phyloP scores from a whole-genome alignment of 2,888 invertebrate genomes.

The Ethmia dodecea region DNA sequence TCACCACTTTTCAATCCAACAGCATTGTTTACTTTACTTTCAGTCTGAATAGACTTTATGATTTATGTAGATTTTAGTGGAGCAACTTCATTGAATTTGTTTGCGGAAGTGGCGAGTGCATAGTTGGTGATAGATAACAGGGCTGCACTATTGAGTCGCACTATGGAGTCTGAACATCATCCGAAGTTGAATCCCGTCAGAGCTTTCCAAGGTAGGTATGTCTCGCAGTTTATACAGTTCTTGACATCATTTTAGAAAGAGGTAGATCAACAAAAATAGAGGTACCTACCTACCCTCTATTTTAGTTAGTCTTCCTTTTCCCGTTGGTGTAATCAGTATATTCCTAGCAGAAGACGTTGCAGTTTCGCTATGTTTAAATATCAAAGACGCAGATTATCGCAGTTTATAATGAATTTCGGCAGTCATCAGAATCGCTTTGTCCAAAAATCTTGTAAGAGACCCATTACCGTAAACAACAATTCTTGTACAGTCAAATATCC shows the following conservation, averaged over 20 bases:
- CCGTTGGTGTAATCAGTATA: not conserved
- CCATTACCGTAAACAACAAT: not conserved
- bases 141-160: not conserved
- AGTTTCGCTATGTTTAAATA: not conserved
- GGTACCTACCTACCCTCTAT: not conserved
- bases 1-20: not conserved
- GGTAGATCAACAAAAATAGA: not conserved
- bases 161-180: slow-evolving; percentile 12
- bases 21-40: slow-evolving; percentile 1
- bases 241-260: not conserved
- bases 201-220: slow-evolving; percentile 13
- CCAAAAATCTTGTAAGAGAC: not conserved
- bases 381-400: not conserved
- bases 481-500: not conserved
- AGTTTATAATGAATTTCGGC: too few species aligned
- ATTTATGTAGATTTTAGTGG: slow-evolving; percentile 2
- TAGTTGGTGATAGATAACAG: slow-evolving; percentile 1
- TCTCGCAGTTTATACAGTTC: too few species aligned
- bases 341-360: too few species aligned
- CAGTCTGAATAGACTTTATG: not conserved
- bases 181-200: slow-evolving; percentile 11
- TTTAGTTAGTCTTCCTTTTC: not conserved
- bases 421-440: too few species aligned
- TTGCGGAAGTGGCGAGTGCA: not conserved
- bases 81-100: too few species aligned